Evolutionary conservation across 2,888 invertebrate genomes (phyloP).

Genomic region (Panopea generosa): DNA sequence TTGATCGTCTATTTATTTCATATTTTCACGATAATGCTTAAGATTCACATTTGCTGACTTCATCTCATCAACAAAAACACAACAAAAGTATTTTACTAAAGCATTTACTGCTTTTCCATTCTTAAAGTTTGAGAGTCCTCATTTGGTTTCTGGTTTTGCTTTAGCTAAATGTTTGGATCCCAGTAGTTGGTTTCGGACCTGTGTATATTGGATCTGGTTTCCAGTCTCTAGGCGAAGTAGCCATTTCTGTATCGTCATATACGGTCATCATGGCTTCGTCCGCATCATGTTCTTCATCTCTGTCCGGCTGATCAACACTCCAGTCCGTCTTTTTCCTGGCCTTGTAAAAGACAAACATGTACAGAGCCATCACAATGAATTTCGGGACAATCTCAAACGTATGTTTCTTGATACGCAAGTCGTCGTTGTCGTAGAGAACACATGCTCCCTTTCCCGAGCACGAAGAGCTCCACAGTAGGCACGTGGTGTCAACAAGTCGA

Average conservation of each 20-base stretch:
- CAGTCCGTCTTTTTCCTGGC: slow-evolving; percentile 59
- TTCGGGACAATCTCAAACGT: slow-evolving; percentile 47
- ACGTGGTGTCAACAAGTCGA: slow-evolving; percentile 68
- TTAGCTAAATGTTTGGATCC: too few relatives aligned
- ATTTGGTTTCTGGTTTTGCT: too few relatives aligned
- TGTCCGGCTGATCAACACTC: slow-evolving; percentile 40
- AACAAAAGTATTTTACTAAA: too few relatives aligned
- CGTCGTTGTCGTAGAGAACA: slow-evolving; percentile 68
- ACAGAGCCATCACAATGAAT: slow-evolving; percentile 23
- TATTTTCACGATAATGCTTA: too few relatives aligned
- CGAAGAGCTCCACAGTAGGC: slow-evolving; percentile 67
- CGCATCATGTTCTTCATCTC: slow-evolving; percentile 8
- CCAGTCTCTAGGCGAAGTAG: slow-evolving; percentile 32
- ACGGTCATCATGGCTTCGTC: slow-evolving; percentile 26
- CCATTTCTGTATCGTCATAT: slow-evolving; percentile 21
- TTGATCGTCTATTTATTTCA: too few relatives aligned
- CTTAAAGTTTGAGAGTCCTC: too few relatives aligned
- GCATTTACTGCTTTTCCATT: too few relatives aligned
- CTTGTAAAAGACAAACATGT: slow-evolving; percentile 41
- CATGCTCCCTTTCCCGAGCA: slow-evolving; percentile 71
- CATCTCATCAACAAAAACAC: too few relatives aligned
- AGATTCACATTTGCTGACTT: too few relatives aligned
- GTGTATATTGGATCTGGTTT: slow-evolving; percentile 44
- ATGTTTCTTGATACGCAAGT: slow-evolving; percentile 60
- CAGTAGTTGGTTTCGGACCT: slow-evolving; percentile 12